Evolutionary conservation across 2,113 vertebrate species (phyloP), one percentile per base, ranked within the genome.

Genomic region (Colinus virginianus): DNA sequence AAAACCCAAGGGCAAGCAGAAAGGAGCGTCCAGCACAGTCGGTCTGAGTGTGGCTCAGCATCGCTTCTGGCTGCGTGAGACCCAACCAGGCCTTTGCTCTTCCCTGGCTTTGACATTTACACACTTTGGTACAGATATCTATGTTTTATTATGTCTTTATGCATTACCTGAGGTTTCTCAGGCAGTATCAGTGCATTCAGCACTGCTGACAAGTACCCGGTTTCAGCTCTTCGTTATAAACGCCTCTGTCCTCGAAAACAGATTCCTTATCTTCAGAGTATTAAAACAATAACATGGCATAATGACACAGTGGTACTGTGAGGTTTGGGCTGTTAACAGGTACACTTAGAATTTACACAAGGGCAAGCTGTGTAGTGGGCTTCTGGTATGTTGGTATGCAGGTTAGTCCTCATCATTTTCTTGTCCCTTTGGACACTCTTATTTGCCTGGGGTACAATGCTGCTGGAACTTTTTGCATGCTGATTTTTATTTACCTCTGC

Each of bases 401-500:
- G 6, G 40, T 63, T 42, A 11, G 10, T 48, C 7, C 14, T 7
- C 62, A 38, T 22, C 34, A 32, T 26, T 21, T 11, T 56, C 17
- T n/a, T 34, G 8, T 19, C 49, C 9, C 22, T 49, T 48, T 30
- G 42, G 64, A 13, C 25, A 13, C 17, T 22, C 0, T 36, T 11
- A 14, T 34, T 20, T 40, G 9, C 59, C 49, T 28, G 9, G 32
- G 2, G 36, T 7, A 9, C 13, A 34, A 23, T 2, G 20, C 34
- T 48, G 78, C 51, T 36, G 45, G 32, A 72, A 11, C n/a, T 18
- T 63, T 51, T 30, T 0, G 6, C 0, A 1, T 71, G 5, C 2
- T 15, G 23, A 17, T 20, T 48, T 58, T 36, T 13, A 5, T 13
- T 40, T 17, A 14, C n/a, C 49, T 51, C 43, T 30, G 34, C 66